A percentile compares a stretch with the other conserved stretches of the same genome.
Evolutionary conservation across 2,113 vertebrate species (phyloP).

Genomic region (Neodontobutis hainanensis): DNA sequence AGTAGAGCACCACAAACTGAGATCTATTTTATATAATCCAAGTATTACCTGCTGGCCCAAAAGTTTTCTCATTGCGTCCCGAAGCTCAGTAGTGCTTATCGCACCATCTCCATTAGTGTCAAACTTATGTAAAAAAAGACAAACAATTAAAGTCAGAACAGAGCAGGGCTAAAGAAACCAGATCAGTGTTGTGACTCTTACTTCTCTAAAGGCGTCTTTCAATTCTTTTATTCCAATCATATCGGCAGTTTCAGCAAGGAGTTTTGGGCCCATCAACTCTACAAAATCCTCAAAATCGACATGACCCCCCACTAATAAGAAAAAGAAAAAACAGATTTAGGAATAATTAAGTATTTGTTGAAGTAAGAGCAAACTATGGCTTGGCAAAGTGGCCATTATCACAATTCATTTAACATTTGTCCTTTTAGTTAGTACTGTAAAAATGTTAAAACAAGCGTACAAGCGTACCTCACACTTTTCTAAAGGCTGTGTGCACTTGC

Average conservation of each 20-base stretch:
- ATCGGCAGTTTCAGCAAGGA: slow-evolving; percentile 95
- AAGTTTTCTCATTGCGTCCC: slow-evolving; percentile 96
- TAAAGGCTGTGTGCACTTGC: too few relatives aligned
- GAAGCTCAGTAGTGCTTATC: slow-evolving; percentile 92
- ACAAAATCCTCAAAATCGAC: slow-evolving; percentile 99
- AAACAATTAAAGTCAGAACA: not conserved
- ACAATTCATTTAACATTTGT: too few relatives aligned
- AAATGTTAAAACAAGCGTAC: too few relatives aligned
- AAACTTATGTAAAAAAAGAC: slow-evolving; percentile 79
- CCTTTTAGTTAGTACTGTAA: too few relatives aligned
- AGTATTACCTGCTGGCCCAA: slow-evolving; percentile 84
- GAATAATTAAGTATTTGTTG: too few relatives aligned
- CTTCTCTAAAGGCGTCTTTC: slow-evolving; percentile 97
- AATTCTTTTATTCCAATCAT: slow-evolving; percentile 99
- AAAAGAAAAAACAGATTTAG: not conserved
- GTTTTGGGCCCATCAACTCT: slow-evolving; percentile 97
- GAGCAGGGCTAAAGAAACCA: not conserved
- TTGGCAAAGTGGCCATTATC: too few relatives aligned
- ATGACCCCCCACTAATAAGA: slow-evolving; percentile 89
- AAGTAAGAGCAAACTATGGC: too few relatives aligned
- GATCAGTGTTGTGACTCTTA: slow-evolving; percentile 57
- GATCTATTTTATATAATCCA: not conserved
- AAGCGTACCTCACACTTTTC: too few relatives aligned
- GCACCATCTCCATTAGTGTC: slow-evolving; percentile 96
- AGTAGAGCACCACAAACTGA: not conserved